Base-by-base conservation (phyloP, 2,888 invertebrate species). In the Griposia aprilina region DNA sequence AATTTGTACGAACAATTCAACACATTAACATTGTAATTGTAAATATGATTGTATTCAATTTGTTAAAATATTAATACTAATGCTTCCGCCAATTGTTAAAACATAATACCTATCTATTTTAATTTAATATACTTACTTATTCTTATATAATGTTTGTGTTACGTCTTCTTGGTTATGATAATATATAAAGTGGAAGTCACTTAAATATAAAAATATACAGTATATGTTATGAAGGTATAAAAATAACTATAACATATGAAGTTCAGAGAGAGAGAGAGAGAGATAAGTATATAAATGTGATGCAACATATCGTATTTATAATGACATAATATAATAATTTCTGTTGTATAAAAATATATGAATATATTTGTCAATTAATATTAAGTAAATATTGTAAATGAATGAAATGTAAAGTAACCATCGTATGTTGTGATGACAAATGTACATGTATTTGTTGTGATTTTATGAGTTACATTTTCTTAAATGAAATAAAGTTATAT, bases 401-500 rank as follows among this genome's bases (percentile, higher is more conserved):
- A 66, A 87, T 83, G 72, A 82, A 83, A 85, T 83, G 85, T 87
- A 89, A 85, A 90, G 85, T 89, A 89, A 88, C 86, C 88, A 84
- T 88, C 85, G 88, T 88, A 87, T 86, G 92, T 91, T 92, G 90
- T 91, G 90, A 91, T 89, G 88, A 87, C 48, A 85, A 85, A 86
- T 88, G 86, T 89, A 89, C 88, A 90, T 91, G 90, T 91, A 90
- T 90, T 92, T 91, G 93, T 94, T 94, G 94, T 94, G 93, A 95
- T 93, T 94, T 92, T 92, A 92, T 93, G 90, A 87, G 91, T 93
- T 93, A 89, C 90, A 89, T 87, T 89, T 88, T 88, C 86, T 86
- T 88, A 87, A 87, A 92, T 82, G 88, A 92, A 95, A 94, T 94
- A 94, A 94, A 95, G 86, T 91, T 95, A 93, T 94, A 93, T 94